Evolutionary conservation across 2,888 invertebrate species (phyloP), one percentile per base, ranked within the genome.

Genomic region (Parnassius orleans): DNA sequence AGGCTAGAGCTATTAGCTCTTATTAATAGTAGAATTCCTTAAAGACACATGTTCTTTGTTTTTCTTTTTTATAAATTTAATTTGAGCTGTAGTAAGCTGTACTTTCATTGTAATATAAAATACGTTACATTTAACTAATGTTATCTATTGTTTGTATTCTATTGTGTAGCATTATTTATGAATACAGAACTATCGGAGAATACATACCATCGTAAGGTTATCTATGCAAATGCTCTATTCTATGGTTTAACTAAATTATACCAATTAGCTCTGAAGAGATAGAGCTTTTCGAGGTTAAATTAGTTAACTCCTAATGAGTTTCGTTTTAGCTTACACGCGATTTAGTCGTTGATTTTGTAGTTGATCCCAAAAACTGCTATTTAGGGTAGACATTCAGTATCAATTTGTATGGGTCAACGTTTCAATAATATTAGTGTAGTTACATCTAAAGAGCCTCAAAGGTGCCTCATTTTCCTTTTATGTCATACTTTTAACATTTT

Each of bases 301-400:
- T 63, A 55, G 59, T 60, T 60, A 60, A 60, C 56, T 48, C 41
- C 55, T 59, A 63, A 63, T 63, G 59, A 63, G 56, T 53, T 57
- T 63, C 60, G 60, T 52, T 63, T 56, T 56, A 59, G 60, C 60
- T 55, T 52, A 60, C 63, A 63, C 63, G 63, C 63, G 63, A 63
- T 63, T 63, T 56, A 56, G 63, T 60, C 60, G 63, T 63, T 56
- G 59, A 11, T 56, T 19, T 56, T 24, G 52, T 42, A 54, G 9
- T 51, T 33, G 46, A 47, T 57, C n/a, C 24, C 44, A 58, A 59
- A 58, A 63, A 44, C 19, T 5, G 2, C 9, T 41, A 55, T 14
- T 48, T 19, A 33, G 15, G 51, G 54, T 42, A 46, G 15, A 58
- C 24, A 41, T 63, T 54, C 14, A 33, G 44, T 54, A 50, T 55